Base-by-base conservation (phyloP, 2,797 vertebrate genomes). In the Tinamus major region DNA sequence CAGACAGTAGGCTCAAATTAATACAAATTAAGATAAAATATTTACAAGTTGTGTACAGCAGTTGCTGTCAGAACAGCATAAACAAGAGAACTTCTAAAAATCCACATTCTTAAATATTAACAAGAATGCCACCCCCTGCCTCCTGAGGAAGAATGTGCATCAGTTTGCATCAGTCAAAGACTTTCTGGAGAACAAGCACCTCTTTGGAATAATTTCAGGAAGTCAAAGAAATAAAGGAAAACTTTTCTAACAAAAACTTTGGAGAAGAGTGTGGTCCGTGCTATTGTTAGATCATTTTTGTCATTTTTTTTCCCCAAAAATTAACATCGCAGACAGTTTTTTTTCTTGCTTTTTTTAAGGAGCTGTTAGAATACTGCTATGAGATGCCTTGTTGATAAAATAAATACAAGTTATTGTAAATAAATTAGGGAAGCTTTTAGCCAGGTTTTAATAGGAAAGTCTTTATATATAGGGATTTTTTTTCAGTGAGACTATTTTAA, bases 21-120 rank as follows among this genome's bases (percentile, higher is more conserved):
- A 97, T 97, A 97, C 97, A 97, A 98, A 98, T 97, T 90, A 97
- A 96, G 93, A 90, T 97, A 97, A 98, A 97, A 97, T 97, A 98
- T 97, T 96, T 97, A 97, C 96, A 98, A 94, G 96, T 74, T 93
- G 93, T 97, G 78, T 97, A 97, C 97, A 97, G 92, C 61, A 84
- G 89, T 49, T 88, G 93, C 93, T 91, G 80, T 89, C 85, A 68
- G 70, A 95, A 96, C 78, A 90, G 90, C 93, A 91, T 95, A 79
- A 94, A 96, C 37, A 87, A 85, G 72, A 95, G 72, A 90, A 79
- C 56, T 69, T 93, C 46, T 92, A 94, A 91, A 96, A 95, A 88
- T 70, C 49, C 95, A 81, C 61, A 69, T 69, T 85, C 85, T 93
- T 80, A 89, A 96, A 65, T 78, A 87, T 75, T 74, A 85, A 92